Base-by-base conservation (phyloP, 1,140 invertebrate species). In the Drosophila watanabei region DNA sequence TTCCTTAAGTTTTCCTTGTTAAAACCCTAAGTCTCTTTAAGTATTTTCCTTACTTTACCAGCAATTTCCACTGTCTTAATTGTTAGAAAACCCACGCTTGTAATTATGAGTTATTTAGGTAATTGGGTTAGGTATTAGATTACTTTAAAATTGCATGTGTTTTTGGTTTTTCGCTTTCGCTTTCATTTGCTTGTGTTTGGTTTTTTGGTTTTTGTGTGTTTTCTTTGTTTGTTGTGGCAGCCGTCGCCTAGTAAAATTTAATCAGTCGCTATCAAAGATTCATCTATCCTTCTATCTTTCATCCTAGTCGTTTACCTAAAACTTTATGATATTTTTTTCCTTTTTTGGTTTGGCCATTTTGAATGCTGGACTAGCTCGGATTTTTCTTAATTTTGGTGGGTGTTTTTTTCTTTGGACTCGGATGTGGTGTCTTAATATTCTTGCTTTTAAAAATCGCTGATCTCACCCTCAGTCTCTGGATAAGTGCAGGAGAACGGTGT, bases 401-500 rank as follows among this genome's bases (percentile, higher is more conserved):
- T 62, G 51, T 43, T 59, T 68, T 51, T 28, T 51, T 48, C 30
- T 43, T 63, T 61, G 63, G 79, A 79, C 56, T 60, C 33, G 49
- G 58, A 71, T 69, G 56, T 16, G 20, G 24, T 35, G 16, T 46
- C 32, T n/a, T 2, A 10, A 4, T 32, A n/a, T 32, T 57, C 8
- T 11, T n/a, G n/a, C 24, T 63, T 39, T 3, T 94, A 95, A 89
- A 95, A 95, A 80, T 95, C 95, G 88, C 95, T 95, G 71, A 95
- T 95, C 93, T 95, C 95, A 39, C 95, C 95, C 84, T 95, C 95
- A 71, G 95, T 95, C 86, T 96, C 95, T 56, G 95, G 95, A 89
- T 96, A 95, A 92, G 96, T 96, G 93, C 95, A 96, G 13, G 95
- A 95, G 84, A 96, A 96, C 11, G 95, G 95, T 84, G 95, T 96